Evolutionary conservation across 2,797 vertebrate genomes (phyloP).

Genomic region (Poeciliopsis paucimaculata): DNA sequence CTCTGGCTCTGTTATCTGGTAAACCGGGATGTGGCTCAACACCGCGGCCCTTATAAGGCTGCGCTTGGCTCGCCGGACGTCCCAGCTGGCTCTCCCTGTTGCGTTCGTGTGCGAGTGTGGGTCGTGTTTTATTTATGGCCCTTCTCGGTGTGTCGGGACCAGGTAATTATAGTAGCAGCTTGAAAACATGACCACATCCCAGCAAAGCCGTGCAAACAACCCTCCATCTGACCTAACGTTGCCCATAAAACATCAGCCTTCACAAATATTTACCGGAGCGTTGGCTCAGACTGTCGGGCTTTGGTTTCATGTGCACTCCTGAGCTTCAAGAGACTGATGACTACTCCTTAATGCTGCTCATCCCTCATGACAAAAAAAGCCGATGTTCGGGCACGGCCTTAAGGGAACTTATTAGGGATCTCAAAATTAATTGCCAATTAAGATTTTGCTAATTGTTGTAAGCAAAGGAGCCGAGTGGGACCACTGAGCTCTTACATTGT

Average conservation of each 20-base stretch:
- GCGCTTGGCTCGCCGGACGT: constrained; percentile 36
- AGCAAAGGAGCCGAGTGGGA: constrained; percentile 1
- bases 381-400: not conserved
- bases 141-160: constrained; percentile 34
- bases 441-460: constrained; percentile 1
- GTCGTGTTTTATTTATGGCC: constrained; percentile 60
- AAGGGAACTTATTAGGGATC: not conserved
- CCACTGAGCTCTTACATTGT: not conserved
- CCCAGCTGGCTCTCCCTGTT: constrained; percentile 37
- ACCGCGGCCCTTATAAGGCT: constrained; percentile 69
- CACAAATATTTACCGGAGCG: constrained; percentile 24
- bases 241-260: constrained; percentile 21
- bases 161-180: constrained; percentile 50
- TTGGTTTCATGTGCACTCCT: constrained; percentile 15
- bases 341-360: not conserved
- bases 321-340: constrained; percentile 1
- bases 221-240: constrained; percentile 11
- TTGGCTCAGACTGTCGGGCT: constrained; percentile 1
- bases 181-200: constrained; percentile 24
- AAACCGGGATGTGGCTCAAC: constrained; percentile 45
- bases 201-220: not conserved
- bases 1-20: constrained; percentile 51
- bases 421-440: constrained; percentile 5
- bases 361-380: not conserved
- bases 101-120: constrained; percentile 31